These are phyloP conservation scores for Aspidoscelis tigris DNA, from an alignment of 2,113 vertebrate species.

Conservation along the genomic window DNA sequence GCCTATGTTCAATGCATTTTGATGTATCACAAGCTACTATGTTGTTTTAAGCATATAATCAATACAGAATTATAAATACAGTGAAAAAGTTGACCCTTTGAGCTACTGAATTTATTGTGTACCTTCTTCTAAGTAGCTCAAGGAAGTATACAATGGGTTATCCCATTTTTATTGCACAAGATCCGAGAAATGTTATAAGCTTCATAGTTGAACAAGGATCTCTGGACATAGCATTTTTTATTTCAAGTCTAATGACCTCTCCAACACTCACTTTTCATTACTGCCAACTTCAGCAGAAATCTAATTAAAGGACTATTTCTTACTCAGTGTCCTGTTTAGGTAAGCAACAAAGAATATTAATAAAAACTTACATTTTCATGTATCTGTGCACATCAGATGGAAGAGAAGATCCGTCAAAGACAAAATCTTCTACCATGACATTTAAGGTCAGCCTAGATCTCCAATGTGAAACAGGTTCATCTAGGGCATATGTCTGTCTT, in stretches of 20 bases:
- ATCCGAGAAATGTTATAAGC: background rate
- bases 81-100: background rate
- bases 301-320: background rate
- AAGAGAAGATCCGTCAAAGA: slow-evolving; percentile 90
- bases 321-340: background rate
- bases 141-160: background rate
- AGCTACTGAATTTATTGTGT: background rate
- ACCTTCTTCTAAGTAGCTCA: background rate
- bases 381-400: slow-evolving; percentile 94
- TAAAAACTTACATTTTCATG: slow-evolving; percentile 85
- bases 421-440: slow-evolving; percentile 90
- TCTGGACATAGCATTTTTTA: background rate
- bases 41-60: too few relatives aligned
- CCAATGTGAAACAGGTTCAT: slow-evolving; percentile 93
- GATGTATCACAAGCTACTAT: background rate
- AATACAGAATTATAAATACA: background rate
- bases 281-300: background rate
- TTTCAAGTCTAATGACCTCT: background rate
- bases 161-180: background rate
- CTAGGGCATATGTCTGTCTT: slow-evolving; percentile 68
- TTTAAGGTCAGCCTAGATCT: slow-evolving; percentile 92
- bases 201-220: background rate
- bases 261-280: background rate
- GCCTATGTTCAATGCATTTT: too few relatives aligned
- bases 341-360: background rate